Conservation (phyloP, 2,797 vertebrate genomes). For the Chiloscyllium punctatum region DNA sequence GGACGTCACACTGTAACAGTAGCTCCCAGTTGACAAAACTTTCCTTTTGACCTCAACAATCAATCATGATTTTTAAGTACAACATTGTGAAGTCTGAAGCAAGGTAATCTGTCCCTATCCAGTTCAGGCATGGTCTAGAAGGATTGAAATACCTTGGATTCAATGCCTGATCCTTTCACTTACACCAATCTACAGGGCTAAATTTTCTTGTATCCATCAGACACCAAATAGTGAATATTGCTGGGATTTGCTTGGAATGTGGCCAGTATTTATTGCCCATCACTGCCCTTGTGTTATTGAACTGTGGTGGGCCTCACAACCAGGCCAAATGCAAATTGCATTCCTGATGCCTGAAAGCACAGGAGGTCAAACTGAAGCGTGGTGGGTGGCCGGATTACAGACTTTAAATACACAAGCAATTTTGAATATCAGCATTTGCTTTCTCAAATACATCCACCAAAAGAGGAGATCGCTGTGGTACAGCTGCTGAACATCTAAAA, state of each 20-base stretch:
- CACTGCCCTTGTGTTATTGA: background rate
- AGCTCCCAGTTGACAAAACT: background rate
- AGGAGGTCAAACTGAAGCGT: background rate
- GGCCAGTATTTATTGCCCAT: too few species aligned
- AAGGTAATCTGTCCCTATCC: background rate
- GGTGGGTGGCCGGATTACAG: background rate
- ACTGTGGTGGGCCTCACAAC: background rate
- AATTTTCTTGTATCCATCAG: background rate
- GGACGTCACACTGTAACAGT: background rate
- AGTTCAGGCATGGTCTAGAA: background rate
- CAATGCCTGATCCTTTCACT: background rate
- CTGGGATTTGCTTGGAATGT: background rate
- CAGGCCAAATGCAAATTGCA: background rate
- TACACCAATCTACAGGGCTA: background rate
- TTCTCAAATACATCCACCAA: too few species aligned
- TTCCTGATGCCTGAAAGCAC: background rate
- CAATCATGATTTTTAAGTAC: background rate
- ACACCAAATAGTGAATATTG: background rate
- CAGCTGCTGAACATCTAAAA: background rate
- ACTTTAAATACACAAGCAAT: background rate
- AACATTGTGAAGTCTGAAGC: background rate
- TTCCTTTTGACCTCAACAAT: background rate
- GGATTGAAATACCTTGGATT: background rate
- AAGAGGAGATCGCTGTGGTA: background rate
- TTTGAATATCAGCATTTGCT: background rate